Evolutionary conservation across 92 coral and sea anemone genomes (phyloP).

Genomic region (Bergia sp.): DNA sequence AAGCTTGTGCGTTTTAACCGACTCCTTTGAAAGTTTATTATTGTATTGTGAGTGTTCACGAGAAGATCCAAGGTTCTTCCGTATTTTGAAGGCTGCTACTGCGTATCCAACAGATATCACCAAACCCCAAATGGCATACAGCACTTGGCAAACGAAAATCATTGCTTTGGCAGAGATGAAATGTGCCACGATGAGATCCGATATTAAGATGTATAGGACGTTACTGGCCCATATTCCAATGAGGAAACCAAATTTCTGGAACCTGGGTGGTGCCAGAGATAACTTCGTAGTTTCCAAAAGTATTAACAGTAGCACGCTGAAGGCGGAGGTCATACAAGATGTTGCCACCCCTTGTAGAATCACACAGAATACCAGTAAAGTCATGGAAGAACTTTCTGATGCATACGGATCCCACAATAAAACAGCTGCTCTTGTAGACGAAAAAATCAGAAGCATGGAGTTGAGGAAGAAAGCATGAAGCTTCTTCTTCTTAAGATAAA

Average conservation of each 20-base stretch:
- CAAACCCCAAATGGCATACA: too few relatives aligned
- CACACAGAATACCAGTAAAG: too few relatives aligned
- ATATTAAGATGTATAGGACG: neutral
- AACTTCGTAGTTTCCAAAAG: too few relatives aligned
- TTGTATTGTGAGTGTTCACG: constrained; percentile 42
- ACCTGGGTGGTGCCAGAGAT: constrained; percentile 46
- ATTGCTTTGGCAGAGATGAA: constrained; percentile 40
- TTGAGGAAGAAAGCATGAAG: too few relatives aligned
- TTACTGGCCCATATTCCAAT: neutral
- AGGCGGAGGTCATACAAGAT: constrained; percentile 1
- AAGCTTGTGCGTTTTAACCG: constrained; percentile 36
- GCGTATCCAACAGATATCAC: constrained; percentile 50
- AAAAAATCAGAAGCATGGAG: too few relatives aligned
- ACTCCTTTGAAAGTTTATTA: neutral
- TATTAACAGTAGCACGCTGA: too few relatives aligned
- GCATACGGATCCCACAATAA: too few relatives aligned
- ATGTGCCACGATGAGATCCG: constrained; percentile 45
- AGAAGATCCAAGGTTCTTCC: constrained; percentile 71
- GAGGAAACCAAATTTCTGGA: constrained; percentile 60
- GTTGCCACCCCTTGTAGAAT: constrained; percentile 36
- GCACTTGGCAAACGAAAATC: neutral
- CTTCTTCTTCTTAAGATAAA: neutral
- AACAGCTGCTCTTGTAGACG: too few relatives aligned
- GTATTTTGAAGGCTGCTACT: constrained; percentile 59
- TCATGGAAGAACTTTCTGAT: neutral